phyloP scores from a whole-genome alignment of 1,140 invertebrate species.

The Cecropterus lyciades region DNA sequence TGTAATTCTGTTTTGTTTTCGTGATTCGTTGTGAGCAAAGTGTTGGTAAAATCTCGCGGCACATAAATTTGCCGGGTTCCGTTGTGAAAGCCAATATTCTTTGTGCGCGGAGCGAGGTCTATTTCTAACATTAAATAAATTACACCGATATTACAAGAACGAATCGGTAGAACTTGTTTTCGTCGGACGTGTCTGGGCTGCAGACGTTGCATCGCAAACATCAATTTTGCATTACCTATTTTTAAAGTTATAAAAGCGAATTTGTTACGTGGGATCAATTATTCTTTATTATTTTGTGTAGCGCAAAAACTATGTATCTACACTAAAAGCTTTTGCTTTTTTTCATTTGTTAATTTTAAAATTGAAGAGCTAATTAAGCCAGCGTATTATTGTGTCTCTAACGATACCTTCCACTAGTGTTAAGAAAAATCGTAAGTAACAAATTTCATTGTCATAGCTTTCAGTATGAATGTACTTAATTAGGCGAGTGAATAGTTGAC shows the following conservation, averaged over 20 bases:
- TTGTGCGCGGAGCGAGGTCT: constrained; percentile 73
- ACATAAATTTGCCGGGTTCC: constrained; percentile 78
- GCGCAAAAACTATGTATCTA: neutral
- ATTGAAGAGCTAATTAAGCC: neutral
- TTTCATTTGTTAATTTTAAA: neutral
- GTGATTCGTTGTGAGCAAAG: constrained; percentile 41
- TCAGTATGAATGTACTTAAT: no score
- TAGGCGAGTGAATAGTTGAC: no score
- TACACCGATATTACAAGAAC: constrained; percentile 81
- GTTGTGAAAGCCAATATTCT: constrained; percentile 83
- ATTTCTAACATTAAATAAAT: constrained; percentile 83
- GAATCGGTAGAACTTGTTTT: constrained; percentile 77
- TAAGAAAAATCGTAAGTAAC: no score
- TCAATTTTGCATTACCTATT: constrained; percentile 64
- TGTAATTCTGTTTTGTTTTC: constrained; percentile 49
- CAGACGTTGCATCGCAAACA: constrained; percentile 65
- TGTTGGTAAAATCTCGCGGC: constrained; percentile 69
- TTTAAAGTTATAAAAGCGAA: constrained; percentile 53
- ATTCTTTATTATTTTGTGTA: constrained; percentile 22
- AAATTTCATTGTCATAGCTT: no score
- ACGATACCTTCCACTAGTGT: no score
- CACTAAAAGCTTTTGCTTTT: neutral
- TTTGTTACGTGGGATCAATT: constrained; percentile 44
- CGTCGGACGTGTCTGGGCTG: constrained; percentile 66
- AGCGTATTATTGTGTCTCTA: no score